Conservation (phyloP, 2,888 invertebrate genomes). For the Polylopha cassiicola region DNA sequence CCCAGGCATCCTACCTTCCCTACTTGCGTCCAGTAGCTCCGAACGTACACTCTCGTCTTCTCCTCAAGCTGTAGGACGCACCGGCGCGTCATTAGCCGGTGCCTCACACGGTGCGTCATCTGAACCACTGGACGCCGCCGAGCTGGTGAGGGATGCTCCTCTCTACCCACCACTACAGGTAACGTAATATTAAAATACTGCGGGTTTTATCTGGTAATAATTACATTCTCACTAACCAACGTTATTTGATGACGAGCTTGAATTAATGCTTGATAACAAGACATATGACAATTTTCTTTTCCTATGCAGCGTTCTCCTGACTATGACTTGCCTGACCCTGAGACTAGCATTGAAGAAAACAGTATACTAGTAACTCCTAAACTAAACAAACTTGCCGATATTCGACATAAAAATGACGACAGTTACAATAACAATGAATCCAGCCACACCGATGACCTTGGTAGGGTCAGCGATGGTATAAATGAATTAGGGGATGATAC, state of each 20-base stretch:
- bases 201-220: no score
- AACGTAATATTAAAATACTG: no score
- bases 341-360: constrained; percentile 45
- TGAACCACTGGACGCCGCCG: constrained; percentile 42
- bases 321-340: constrained; percentile 29
- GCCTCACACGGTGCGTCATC: constrained; percentile 28
- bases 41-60: no score
- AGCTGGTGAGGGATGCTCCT: constrained; percentile 54
- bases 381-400: constrained; percentile 25
- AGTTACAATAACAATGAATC: constrained; percentile 1
- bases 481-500: no score
- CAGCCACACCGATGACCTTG: not conserved
- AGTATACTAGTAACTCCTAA: constrained; percentile 38
- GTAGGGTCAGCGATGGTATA: no score
- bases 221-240: no score
- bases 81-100: no score
- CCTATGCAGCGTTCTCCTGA: constrained; percentile 8
- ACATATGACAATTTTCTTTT: not conserved
- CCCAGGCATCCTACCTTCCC: no score
- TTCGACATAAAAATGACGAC: no score
- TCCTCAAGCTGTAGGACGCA: no score
- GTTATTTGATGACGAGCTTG: no score
- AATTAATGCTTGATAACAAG: not conserved
- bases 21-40: no score
- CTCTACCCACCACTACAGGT: constrained; percentile 47